Evolutionary conservation across 1,140 invertebrate species (phyloP), one percentile per base, ranked within the genome.

Genomic region (Nephotettix cincticeps): DNA sequence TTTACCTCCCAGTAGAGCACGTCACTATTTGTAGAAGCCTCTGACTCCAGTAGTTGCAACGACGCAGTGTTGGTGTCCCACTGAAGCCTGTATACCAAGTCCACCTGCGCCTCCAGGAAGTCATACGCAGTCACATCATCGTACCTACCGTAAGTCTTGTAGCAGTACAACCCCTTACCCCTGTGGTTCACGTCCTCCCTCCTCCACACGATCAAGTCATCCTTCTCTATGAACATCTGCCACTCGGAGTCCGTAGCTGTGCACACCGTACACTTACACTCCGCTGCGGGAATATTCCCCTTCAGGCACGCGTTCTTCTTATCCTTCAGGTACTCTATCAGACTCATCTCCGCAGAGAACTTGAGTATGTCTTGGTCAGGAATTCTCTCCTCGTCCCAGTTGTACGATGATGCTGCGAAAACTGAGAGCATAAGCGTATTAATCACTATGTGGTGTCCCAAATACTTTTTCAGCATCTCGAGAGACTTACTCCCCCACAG

Each of bases 1-100:
- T 89, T 83, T 80, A 93, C 91, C 82, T 94, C 93, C 93, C 93
- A 95, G 77, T 95, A 93, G 63, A 95, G 84, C 25, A 94, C 80
- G 80, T 94, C 91, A 63, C 87, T 88, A 69, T 80, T 66, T 74
- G 76, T 76, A 17, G 75, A 74, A n/a, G 86, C 85, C 78, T 94
- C 88, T 21, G 85, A 84, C 74, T 91, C 90, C 45, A 92, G 83
- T 27, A 91, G 81, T 71, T 86, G 80, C 51, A 95, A 81, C 65
- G 88, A 80, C 9, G 90, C 84, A 1, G 91, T 92, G 17, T 91
- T 91, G 0, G 84, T 80, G 81, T 95, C 93, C 93, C 93, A 95
- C 73, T 87, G 81, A 65, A 86, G 88, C 36, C 93, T 84, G 81
- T 93, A 94, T 25, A 88, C 84, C n/a, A 89, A 84, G 79, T 95